Evolutionary conservation across 2,888 invertebrate species (phyloP).

Genomic region (Mechanitis mazaeus): DNA sequence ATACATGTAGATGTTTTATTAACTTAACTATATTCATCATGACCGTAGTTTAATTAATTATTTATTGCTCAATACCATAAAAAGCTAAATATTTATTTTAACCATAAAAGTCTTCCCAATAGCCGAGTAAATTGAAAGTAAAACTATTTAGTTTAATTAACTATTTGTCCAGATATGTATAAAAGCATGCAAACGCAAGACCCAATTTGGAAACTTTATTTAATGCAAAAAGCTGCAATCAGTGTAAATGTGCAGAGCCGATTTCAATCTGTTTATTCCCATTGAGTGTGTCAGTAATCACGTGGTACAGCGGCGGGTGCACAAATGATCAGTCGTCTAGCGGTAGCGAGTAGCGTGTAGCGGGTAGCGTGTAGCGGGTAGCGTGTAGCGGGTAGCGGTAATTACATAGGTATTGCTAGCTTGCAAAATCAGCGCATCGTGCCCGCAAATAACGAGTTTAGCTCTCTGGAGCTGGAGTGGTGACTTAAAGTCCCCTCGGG

Average conservation of each 20-base stretch:
- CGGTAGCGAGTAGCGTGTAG: too few species aligned
- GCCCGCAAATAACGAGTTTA: constrained; percentile 64
- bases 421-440: constrained; percentile 60
- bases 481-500: constrained; percentile 62
- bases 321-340: constrained; percentile 50
- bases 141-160: background rate
- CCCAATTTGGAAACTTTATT: background rate
- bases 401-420: constrained; percentile 62
- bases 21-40: too few species aligned
- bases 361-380: constrained; percentile 36
- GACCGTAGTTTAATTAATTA: too few species aligned
- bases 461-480: constrained; percentile 45
- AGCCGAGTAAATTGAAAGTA: too few species aligned
- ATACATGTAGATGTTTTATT: too few species aligned
- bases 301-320: constrained; percentile 38
- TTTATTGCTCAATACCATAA: too few species aligned
- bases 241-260: constrained; percentile 49
- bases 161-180: background rate
- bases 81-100: too few species aligned
- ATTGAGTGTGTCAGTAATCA: constrained; percentile 62
- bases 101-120: too few species aligned
- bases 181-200: background rate
- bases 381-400: constrained; percentile 48
- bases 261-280: constrained; percentile 52
- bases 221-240: constrained; percentile 47